Evolutionary conservation across 2,797 vertebrate species (phyloP).

Genomic region (Halcyon smyrnensis): DNA sequence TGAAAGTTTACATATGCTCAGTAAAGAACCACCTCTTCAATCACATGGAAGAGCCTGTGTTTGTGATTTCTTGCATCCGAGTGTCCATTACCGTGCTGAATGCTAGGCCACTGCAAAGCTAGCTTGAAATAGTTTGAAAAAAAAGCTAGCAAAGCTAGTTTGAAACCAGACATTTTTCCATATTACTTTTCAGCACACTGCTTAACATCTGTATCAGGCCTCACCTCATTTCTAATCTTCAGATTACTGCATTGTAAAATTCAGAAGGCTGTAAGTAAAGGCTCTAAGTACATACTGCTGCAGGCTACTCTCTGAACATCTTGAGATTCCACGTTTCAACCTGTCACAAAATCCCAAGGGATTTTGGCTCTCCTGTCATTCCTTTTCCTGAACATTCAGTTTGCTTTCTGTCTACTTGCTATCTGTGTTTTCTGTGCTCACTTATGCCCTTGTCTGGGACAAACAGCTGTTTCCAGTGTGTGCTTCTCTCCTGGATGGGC

Average conservation of each 20-base stretch:
- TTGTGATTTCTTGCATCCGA: neutral
- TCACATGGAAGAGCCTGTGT: neutral
- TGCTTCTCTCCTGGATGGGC: neutral
- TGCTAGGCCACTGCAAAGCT: neutral
- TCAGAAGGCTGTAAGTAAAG: neutral
- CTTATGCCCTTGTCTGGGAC: neutral
- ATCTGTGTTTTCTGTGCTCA: neutral
- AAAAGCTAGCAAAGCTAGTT: neutral
- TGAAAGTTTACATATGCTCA: neutral
- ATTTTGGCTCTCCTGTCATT: neutral
- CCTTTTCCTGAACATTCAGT: neutral
- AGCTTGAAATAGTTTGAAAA: neutral
- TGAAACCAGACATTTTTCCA: neutral
- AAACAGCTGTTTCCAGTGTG: neutral
- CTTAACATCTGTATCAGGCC: neutral
- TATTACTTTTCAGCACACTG: neutral
- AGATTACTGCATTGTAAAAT: neutral
- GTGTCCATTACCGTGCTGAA: neutral
- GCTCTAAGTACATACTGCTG: neutral
- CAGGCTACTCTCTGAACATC: neutral
- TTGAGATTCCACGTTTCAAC: constrained; percentile 3
- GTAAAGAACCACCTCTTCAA: neutral
- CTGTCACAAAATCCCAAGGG: constrained; percentile 1
- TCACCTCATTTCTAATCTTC: neutral
- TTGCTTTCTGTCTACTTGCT: neutral